Base-by-base conservation (phyloP, 92 coral and sea anemone genomes). In the Epizoanthus scotinus region DNA sequence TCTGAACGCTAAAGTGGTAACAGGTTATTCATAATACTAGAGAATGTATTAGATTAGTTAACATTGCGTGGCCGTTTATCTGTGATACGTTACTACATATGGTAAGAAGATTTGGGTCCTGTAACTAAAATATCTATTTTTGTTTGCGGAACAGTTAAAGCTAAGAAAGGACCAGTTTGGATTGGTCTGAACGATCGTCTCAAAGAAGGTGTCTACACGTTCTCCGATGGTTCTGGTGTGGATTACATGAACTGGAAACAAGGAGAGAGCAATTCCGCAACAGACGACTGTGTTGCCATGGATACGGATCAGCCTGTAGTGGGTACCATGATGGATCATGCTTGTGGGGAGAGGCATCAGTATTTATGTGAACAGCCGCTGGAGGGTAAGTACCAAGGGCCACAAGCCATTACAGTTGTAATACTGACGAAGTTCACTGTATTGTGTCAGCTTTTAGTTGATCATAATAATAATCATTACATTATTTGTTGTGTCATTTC, bases 271-370 rank as follows among this genome's bases (percentile, higher is more conserved):
- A 77, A 85, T 15, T 88, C 91, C 14, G 29, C 31, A 8, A 73
- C 79, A 29, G 84, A 92, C 28, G 90, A 91, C 20, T 92, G 94
- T 55, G 89, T 90, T 38, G 90, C 85, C 18, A 55, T 85, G 42
- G 78, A 85, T n/a, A 61, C 85, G 42, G 71, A 72, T 26, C 83
- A 79, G 53, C 77, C 82, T 63, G 84, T 78, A 13, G 83, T 78
- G 57, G 97, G 97, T 6, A 87, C 83, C 15, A 92, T 92, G 97
- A 80, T 91, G 47, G 97, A 92, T 70, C 94, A 62, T 40, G 73
- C 80, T 9, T 92, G 97, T 65, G 84, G 82, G 26, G 84, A 92
- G 73, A 89, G 82, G 55, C 92, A 87, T 77, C 85, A 77, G 58
- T 92, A 85, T 75, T 73, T 92, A 22, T 83, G 90, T 17, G 87